Evolutionary conservation across 1,140 invertebrate species (phyloP), one percentile per base, ranked within the genome.

Genomic region (Acromyrmex heyeri): DNA sequence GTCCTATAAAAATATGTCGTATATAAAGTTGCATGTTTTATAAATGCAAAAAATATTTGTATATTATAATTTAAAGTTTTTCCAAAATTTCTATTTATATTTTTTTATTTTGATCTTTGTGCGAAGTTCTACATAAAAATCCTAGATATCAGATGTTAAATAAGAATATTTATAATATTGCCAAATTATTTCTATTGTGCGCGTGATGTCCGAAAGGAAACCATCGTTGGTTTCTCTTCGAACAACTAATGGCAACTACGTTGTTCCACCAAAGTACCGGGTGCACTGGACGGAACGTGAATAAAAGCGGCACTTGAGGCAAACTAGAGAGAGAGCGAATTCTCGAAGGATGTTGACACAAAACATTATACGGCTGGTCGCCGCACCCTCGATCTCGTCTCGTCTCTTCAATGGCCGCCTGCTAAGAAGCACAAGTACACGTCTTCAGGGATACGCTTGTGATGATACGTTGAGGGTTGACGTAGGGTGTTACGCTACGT

Each of bases 281-380:
- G 10, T 44, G 18, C 65, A 16, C 53, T 24, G 30, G 34, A 55
- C 53, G 48, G 21, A 50, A 62, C 18, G 55, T n/a, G 69, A 61
- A 83, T 61, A 83, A 75, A 73, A 76, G 83, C 85, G 88, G 61
- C 83, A 82, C 73, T 86, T 57, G 88, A 83, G 87, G 55, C 34
- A 50, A 53, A 55, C 61, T 77, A 65, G 59, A 86, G n/a, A 10
- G 72, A 53, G 14, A 30, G 44, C 2, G 61, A 24, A 79, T 62
- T 48, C 55, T 48, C 75, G 38, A 87, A 87, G 81, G 79, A 89
- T 92, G 91, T 92, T 92, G 91, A 90, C 91, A 83, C 30, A 92
- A 92, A 90, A 87, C 85, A 92, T 92, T 91, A 92, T 90, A 87
- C 91, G 86, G 91, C 76, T 89, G 88, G 91, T 85, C 91, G 87